Evolutionary conservation across 2,113 vertebrate species (phyloP).

Genomic region (Protomyctophum bolini): DNA sequence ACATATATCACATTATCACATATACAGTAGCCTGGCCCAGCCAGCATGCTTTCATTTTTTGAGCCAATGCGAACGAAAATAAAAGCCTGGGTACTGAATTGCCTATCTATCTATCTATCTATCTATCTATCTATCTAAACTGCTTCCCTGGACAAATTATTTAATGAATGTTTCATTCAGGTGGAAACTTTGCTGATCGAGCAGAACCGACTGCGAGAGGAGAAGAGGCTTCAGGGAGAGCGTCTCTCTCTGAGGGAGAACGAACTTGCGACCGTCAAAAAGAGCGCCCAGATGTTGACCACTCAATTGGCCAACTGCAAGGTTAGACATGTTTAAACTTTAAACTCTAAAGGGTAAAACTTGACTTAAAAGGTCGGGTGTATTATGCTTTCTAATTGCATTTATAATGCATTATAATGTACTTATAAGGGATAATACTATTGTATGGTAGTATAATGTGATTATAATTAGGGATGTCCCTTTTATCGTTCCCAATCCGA

Average conservation of each 20-base stretch:
- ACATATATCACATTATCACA: too few species aligned
- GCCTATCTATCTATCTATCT: background rate
- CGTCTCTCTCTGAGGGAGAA: conserved; percentile 40
- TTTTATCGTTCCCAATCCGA: too few species aligned
- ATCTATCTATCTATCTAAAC: background rate
- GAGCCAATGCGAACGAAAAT: too few species aligned
- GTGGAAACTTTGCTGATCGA: conserved; percentile 69
- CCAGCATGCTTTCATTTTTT: background rate
- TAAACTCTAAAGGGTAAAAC: too few species aligned
- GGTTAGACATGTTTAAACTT: conserved; percentile 46
- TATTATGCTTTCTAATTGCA: too few species aligned
- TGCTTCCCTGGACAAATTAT: background rate
- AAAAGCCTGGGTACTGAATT: too few species aligned
- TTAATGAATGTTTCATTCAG: conserved; percentile 25
- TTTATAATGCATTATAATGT: too few species aligned
- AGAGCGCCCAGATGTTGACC: background rate
- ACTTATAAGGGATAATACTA: too few species aligned
- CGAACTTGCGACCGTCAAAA: conserved; percentile 33
- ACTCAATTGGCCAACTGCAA: conserved; percentile 32
- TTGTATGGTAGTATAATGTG: too few species aligned
- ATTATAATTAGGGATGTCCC: too few species aligned
- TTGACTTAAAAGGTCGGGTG: too few species aligned
- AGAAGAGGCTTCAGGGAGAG: conserved; percentile 54
- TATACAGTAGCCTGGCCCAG: too few species aligned
- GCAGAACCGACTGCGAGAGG: conserved; percentile 58